Base-by-base conservation (phyloP, 2,113 vertebrate genomes). In the Poeciliopsis retropinna region DNA sequence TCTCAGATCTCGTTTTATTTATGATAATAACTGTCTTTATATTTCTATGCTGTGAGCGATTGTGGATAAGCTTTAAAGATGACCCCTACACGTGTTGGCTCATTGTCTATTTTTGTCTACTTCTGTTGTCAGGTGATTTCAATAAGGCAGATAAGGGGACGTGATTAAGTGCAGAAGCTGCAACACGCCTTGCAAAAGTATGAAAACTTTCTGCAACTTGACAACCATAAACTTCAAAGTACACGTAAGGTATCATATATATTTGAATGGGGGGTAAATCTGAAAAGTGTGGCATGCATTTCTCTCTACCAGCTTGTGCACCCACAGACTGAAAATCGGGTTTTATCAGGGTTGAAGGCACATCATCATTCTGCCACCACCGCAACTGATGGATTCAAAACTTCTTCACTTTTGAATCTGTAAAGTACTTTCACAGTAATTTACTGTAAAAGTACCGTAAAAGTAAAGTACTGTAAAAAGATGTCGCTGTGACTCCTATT, bases 21-120 rank as follows among this genome's bases (percentile, higher is more conserved):
- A 81, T 89, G 68, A 67, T 78, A 86, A 88, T 76, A 65, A 76
- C 82, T 83, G 78, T 87, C 76, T 27, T 84, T 87, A 80, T 60
- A 87, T 85, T 88, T 72, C 75, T 41, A 44, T 54, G 78, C 81
- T 9, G 47, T 37, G 73, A 78, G 61, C 28, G 75, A 84, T 65
- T 70, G 19, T 47, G 17, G 65, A 86, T 79, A 80, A 39, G 85
- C 73, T 76, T 86, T 69, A 39, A 72, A 69, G 79, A 61, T 87
- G 86, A 88, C 87, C 88, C 79, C 69, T 57, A n/a, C 51, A 0
- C 44, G 5, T 72, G 76, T 73, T 47, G 44, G 76, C 75, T 90
- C 81, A 81, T 85, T 80, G 82, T 82, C 64, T 69, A 3, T 27
- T 85, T 83, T 81, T 83, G 60, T 28, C 19, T 19, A 17, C 69